Evolutionary conservation across 2,113 vertebrate genomes (phyloP), one percentile per base, ranked within the genome.

Genomic region (Arenaria interpres): DNA sequence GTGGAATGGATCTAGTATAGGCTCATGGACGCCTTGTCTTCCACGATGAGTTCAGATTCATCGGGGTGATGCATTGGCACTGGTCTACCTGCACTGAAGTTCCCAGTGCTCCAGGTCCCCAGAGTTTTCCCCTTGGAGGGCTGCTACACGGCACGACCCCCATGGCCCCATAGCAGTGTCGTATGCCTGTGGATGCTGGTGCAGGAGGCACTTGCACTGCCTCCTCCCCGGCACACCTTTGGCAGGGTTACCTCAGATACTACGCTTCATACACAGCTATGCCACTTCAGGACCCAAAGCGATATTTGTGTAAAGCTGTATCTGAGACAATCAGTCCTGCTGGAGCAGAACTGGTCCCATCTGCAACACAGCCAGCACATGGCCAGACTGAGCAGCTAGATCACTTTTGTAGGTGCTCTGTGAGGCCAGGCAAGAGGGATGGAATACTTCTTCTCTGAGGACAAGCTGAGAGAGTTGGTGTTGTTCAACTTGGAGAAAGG

Each of bases 321-420:
- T 18, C 14, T 63, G 60, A 68, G 62, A n/a, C 9, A 57, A 11
- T 6, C 30, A 30, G 32, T 16, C 14, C 24, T 59, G 12, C 46
- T 51, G 43, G 37, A 63, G 39, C 66, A 71, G 51, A 67, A 50
- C 10, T 46, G 46, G 25, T 28, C 39, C 25, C 12, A 8, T 37
- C 35, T 51, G 43, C 1, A 7, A 27, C 41, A 63, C 10, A 24
- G 9, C 9, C 1, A 28, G 3, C 4, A 32, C 33, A n/a, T 0
- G 6, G 37, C 43, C 23, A 60, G 69, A 10, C 19, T 46, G 25
- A 33, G 59, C 27, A 51, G 30, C 54, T 24, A 27, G 28, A 39
- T 33, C 27, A 15, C 27, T 51, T 41, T 2, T 81, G 41, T 41
- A 27, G 33, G 16, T 73, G 45, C 41, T 60, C 59, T 39, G 9